A percentile compares a stretch with the other conserved stretches of the same genome.
phyloP scores from a whole-genome alignment of 2,888 invertebrate species.

The Anaspis maculata region DNA sequence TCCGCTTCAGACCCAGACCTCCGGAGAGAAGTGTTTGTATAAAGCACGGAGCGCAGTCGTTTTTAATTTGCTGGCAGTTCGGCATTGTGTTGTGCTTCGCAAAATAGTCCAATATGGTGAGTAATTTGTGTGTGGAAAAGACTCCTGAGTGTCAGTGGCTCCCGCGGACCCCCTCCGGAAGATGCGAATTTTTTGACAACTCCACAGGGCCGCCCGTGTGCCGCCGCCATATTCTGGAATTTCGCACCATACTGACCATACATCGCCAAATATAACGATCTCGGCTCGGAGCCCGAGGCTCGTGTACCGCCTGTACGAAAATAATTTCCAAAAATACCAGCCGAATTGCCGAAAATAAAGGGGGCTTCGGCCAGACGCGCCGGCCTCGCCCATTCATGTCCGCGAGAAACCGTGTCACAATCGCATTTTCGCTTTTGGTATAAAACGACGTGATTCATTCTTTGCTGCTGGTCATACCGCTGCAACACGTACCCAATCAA shows the following conservation, averaged over 20 bases:
- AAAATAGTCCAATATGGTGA: conserved; percentile 39
- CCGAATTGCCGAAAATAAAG: too few relatives aligned
- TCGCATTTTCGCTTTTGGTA: conserved; percentile 9
- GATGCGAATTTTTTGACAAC: conserved; percentile 12
- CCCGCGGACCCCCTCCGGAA: not conserved
- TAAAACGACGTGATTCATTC: too few relatives aligned
- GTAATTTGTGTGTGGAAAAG: conserved; percentile 17
- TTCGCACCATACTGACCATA: too few relatives aligned
- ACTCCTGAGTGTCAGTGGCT: conserved; percentile 3
- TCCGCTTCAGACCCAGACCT: conserved; percentile 38
- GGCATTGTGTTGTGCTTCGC: conserved; percentile 28
- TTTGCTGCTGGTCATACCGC: conserved; percentile 19
- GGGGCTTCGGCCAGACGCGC: not conserved
- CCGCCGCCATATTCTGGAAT: conserved; percentile 33
- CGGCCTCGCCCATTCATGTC: conserved; percentile 12
- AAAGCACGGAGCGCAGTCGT: conserved; percentile 35
- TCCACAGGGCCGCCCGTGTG: conserved; percentile 18
- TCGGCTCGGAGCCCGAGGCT: too few relatives aligned
- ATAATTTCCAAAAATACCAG: too few relatives aligned
- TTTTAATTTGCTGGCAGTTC: conserved; percentile 34
- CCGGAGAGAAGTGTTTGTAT: conserved; percentile 20
- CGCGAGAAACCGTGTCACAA: too few relatives aligned
- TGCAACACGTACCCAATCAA: conserved; percentile 8
- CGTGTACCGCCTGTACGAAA: too few relatives aligned
- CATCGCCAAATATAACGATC: conserved; percentile 15